Conservation (phyloP, 2,888 invertebrate species). For the Deladenus siricidicola region DNA sequence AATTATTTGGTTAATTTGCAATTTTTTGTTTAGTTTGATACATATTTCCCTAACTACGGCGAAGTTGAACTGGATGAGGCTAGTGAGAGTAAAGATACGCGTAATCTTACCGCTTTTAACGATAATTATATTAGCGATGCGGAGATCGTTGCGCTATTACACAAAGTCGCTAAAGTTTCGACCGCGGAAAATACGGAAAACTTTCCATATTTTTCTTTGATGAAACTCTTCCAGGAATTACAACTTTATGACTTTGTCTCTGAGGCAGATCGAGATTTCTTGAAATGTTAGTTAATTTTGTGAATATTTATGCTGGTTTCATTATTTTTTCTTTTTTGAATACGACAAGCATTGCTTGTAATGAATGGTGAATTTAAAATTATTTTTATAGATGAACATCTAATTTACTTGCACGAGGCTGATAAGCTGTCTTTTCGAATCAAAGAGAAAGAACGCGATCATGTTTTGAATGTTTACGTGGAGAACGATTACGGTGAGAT, state of each 20-base stretch:
- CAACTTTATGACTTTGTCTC: background rate
- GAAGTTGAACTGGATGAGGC: background rate
- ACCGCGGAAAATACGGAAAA: background rate
- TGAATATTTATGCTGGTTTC: background rate
- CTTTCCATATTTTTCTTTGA: background rate
- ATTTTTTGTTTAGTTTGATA: background rate
- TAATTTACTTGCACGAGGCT: background rate
- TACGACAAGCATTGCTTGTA: no score
- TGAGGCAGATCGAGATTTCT: background rate
- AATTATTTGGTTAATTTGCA: background rate
- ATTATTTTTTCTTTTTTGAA: no score
- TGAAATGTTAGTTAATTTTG: background rate
- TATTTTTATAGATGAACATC: slow-evolving; percentile 2
- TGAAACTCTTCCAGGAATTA: background rate
- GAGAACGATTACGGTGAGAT: slow-evolving; percentile 19
- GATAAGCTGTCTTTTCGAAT: background rate
- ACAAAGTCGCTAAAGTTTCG: background rate
- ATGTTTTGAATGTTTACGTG: slow-evolving; percentile 27
- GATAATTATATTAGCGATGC: background rate
- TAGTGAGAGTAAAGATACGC: background rate
- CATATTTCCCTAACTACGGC: background rate
- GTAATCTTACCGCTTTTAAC: background rate
- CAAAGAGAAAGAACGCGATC: background rate
- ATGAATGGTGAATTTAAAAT: no score
- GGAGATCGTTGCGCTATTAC: background rate